phyloP scores from a whole-genome alignment of 2,888 invertebrate species.

The Trachelus troglodyta region DNA sequence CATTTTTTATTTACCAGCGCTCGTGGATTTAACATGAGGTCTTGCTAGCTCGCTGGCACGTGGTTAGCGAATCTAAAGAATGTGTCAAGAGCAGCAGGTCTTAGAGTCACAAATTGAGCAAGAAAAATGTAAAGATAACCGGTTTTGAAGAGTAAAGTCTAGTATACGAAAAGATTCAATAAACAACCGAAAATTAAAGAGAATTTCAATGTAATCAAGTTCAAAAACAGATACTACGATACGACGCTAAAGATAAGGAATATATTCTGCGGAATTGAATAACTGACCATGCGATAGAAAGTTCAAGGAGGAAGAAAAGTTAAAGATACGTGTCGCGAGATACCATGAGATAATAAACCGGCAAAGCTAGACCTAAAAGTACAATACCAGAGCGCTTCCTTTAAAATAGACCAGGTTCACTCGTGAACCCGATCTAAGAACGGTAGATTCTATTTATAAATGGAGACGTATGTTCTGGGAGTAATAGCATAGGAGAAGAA shows the following conservation, averaged over 20 bases:
- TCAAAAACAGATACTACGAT: no score
- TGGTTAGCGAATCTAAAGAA: background rate
- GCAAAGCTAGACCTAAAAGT: background rate
- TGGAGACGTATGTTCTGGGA: background rate
- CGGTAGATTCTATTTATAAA: conserved; percentile 1
- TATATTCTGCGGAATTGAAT: background rate
- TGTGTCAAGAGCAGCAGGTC: background rate
- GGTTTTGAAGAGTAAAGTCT: background rate
- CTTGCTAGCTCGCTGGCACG: background rate
- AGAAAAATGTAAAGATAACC: background rate
- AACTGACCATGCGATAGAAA: background rate
- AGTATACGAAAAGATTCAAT: background rate
- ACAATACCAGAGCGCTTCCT: background rate
- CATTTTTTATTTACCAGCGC: conserved; percentile 31
- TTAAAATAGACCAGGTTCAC: conserved; percentile 3
- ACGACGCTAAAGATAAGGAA: background rate
- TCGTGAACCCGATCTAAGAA: background rate
- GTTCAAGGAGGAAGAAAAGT: background rate
- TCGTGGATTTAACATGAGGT: conserved; percentile 34
- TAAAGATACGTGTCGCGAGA: background rate
- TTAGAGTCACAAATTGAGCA: background rate
- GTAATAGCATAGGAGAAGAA: background rate
- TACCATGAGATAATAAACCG: background rate
- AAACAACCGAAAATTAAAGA: background rate
- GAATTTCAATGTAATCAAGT: background rate